phyloP scores from a whole-genome alignment of 92 coral and sea anemone species.

The Zoanthus solanderi region DNA sequence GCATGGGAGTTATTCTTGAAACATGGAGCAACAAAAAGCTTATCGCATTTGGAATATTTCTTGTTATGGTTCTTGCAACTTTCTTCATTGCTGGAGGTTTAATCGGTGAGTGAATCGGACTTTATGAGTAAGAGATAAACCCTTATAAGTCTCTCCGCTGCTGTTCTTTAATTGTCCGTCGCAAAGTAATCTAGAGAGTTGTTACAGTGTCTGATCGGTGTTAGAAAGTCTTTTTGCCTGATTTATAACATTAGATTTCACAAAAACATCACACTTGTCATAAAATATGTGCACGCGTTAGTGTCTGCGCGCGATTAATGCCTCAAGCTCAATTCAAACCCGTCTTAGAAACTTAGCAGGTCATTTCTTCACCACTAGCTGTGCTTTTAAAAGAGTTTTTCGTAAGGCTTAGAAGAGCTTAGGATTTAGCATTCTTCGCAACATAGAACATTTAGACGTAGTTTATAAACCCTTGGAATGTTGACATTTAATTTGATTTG shows the following conservation, averaged over 20 bases:
- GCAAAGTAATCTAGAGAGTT: background rate
- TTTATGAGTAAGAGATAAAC: background rate
- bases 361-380: background rate
- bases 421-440: background rate
- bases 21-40: constrained; percentile 46
- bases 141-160: constrained; percentile 5
- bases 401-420: background rate
- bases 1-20: constrained; percentile 50
- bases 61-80: constrained; percentile 3
- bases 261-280: background rate
- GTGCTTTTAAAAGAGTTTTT: background rate
- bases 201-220: background rate
- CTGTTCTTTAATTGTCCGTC: constrained; percentile 17
- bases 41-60: constrained; percentile 35
- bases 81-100: constrained; percentile 40
- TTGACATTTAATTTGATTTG: background rate
- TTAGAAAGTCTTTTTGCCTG: background rate
- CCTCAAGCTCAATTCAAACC: background rate
- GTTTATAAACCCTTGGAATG: background rate
- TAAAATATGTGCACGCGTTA: background rate
- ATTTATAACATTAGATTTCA: background rate
- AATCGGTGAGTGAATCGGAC: constrained; percentile 22
- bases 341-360: background rate
- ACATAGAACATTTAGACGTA: background rate
- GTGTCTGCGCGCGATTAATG: background rate